Base-by-base conservation (phyloP, 2,888 invertebrate genomes). In the Shargacucullia verbasci region DNA sequence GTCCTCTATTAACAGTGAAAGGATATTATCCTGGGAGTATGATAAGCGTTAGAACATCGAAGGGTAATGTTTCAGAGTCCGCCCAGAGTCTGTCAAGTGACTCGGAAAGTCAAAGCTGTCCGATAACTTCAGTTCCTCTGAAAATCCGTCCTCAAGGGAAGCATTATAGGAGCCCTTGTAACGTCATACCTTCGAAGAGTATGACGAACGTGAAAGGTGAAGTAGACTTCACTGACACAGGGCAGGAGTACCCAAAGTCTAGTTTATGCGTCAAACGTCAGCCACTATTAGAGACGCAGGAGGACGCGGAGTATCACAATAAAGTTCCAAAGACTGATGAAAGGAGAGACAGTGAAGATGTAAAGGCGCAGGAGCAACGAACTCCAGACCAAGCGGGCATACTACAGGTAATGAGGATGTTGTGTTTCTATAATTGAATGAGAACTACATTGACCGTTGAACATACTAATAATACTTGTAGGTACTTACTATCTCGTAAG, bases 61-160 rank as follows among this genome's bases (percentile, higher is more conserved):
- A 95, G 58, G 92, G 94, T 0, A 95, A 94, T 68, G 94, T 94
- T 0, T 95, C 95, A 12, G 96, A 96, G 74, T 96, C 96, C 69
- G 92, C 95, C 78, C 96, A 96, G 69, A 96, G 96, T 82, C 83
- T 96, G 27, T 96, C 96, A 70, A 95, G 95, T 39, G 96, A 96
- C 76, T 95, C 95, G 5, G 96, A 96, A 76, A 94, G 93, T 50
- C 92, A 94, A 69, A 94, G 94, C 71, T 94, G 91, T 81, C 95
- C 95, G 0, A 80, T 95, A 62, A 90, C 92, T 47, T 90, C 94
- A 61, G 94, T 95, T 74, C 95, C 95, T 73, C 80, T 89, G 48
- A 95, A 95, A 89, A 84, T 93, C 78, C 95, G 95, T 90, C 92
- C 92, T 44, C 92, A 90, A 57, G 84, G 87, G 14, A 94, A 87